Evolutionary conservation across 2,797 vertebrate genomes (phyloP), one percentile per base, ranked within the genome.

Genomic region (Prunella strophiata): DNA sequence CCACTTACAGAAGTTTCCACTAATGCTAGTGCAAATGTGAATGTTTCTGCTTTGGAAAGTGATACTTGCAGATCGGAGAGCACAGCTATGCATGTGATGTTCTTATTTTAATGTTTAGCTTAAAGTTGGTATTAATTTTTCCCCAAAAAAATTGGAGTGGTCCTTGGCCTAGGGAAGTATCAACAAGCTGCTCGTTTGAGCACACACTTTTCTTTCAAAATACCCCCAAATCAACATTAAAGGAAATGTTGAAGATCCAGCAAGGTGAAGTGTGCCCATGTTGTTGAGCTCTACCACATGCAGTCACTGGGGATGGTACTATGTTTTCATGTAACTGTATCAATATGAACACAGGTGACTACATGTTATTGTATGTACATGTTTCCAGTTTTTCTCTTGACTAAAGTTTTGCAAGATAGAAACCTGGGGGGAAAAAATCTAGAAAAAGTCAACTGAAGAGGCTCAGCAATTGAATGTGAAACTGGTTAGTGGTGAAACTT

Each of bases 1-100:
- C 95, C 96, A 96, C 95, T 97, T 97, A 95, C 43, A 96, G 96
- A 98, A 97, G 97, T 98, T 98, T 97, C 96, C 96, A 81, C 95
- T 97, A 97, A 92, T 96, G 88, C 95, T 97, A 96, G 94, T 90
- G 95, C 95, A 94, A 96, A 95, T 97, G 88, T 97, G 97, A 97
- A 94, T 97, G 97, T 97, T 52, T 88, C 96, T 97, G 94, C 66
- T 97, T 89, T 96, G 96, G 90, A 95, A 97, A 91, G 92, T 93
- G 47, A 55, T 97, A 93, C 74, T 96, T 97, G 96, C 0, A 34
- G 87, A 91, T 80, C 73, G 77, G 95, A 86, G 97, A 96, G 88
- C 94, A 90, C 88, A 97, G 63, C 61, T 94, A 80, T 97, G 98
- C 97, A 97, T 98, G 97, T 96, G 55, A 91, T 97, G 92, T 97